Conservation (phyloP, 2,888 invertebrate genomes). For the Stenurella melanura region DNA sequence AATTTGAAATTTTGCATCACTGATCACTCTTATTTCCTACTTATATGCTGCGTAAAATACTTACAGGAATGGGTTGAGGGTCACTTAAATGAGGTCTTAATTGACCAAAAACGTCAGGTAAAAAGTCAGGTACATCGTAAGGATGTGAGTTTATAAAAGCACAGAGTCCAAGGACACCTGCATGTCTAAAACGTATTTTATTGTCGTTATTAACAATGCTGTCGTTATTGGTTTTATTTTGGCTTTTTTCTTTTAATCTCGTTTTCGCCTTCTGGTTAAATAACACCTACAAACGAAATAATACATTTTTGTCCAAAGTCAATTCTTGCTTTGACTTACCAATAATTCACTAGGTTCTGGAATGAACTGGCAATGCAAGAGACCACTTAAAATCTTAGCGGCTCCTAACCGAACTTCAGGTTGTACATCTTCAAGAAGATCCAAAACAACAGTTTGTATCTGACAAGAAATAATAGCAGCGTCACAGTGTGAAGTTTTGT, state of each 20-base stretch:
- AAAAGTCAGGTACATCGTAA: constrained; percentile 86
- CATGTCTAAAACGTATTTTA: constrained; percentile 80
- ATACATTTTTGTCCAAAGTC: not conserved
- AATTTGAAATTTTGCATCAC: no score
- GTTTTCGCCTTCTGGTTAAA: constrained; percentile 77
- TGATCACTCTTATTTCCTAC: no score
- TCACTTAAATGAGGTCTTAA: constrained; percentile 89
- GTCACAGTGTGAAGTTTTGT: not conserved
- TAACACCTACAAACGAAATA: constrained; percentile 72
- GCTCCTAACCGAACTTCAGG: constrained; percentile 90
- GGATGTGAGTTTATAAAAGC: constrained; percentile 92
- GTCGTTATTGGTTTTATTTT: constrained; percentile 36
- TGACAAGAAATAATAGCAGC: constrained; percentile 63
- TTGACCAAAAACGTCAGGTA: constrained; percentile 86
- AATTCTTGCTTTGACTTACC: constrained; percentile 71
- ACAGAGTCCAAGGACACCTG: constrained; percentile 91
- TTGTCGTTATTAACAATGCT: constrained; percentile 24
- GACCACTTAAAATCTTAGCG: constrained; percentile 87
- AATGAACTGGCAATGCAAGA: constrained; percentile 90
- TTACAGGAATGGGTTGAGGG: constrained; percentile 91
- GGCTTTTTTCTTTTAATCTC: constrained; percentile 65
- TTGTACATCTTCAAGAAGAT: constrained; percentile 81
- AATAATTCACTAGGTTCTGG: constrained; percentile 76
- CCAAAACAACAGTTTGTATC: constrained; percentile 78
- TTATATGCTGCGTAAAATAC: constrained; percentile 56